A percentile compares a stretch with the other conserved stretches of the same genome.
phyloP scores from a whole-genome alignment of 2,888 invertebrate species.

The Caenorhabditis zanzibari region DNA sequence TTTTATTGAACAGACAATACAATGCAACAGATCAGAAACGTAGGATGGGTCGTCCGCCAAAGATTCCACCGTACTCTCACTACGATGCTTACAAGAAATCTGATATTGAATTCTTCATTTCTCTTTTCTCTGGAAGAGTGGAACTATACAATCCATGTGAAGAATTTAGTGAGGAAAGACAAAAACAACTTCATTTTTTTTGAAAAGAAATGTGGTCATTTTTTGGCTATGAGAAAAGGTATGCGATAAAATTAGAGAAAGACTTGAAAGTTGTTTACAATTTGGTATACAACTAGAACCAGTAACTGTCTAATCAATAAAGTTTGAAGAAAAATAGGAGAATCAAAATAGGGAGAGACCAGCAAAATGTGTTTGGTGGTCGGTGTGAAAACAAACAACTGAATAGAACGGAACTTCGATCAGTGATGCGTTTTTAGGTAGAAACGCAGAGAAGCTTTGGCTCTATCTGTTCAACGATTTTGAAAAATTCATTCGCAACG shows the following conservation, averaged over 20 bases:
- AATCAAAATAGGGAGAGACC: conserved; percentile 10
- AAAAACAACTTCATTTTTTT: conserved; percentile 37
- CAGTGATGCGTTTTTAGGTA: conserved; percentile 27
- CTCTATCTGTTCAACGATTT: conserved; percentile 55
- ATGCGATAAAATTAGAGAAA: neutral
- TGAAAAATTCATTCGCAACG: conserved; percentile 44
- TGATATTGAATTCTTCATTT: conserved; percentile 60
- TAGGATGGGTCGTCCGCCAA: conserved; percentile 54
- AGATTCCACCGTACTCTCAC: conserved; percentile 51
- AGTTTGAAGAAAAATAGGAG: neutral
- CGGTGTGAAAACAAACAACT: conserved; percentile 48
- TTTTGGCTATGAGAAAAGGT: conserved; percentile 54
- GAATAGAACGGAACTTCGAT: conserved; percentile 9
- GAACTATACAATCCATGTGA: conserved; percentile 54
- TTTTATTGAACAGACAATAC: too few species aligned
- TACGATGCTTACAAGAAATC: conserved; percentile 47
- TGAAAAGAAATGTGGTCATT: conserved; percentile 50
- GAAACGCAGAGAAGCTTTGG: conserved; percentile 57
- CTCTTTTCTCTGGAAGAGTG: conserved; percentile 45
- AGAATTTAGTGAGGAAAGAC: conserved; percentile 34
- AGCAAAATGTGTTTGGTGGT: conserved; percentile 19
- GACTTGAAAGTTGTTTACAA: conserved; percentile 17
- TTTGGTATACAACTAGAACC: neutral
- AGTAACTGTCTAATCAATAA: conserved; percentile 7
- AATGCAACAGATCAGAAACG: conserved; percentile 33